Base-by-base conservation (phyloP, 2,888 invertebrate genomes). In the Xestia xanthographa region DNA sequence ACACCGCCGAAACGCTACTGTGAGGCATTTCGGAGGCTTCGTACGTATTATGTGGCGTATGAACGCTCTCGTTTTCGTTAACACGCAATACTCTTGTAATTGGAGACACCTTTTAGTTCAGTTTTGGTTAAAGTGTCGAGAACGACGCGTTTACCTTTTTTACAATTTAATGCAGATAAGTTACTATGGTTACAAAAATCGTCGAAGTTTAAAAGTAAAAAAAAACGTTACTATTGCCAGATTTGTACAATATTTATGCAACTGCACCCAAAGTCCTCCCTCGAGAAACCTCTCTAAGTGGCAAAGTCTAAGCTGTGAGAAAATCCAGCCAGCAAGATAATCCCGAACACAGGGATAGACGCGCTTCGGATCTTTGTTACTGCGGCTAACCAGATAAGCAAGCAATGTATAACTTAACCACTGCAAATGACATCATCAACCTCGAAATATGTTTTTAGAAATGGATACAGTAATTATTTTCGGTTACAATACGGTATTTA, bases 1-100 rank as follows among this genome's bases (percentile, higher is more conserved):
- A 96, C 93, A 95, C 95, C 95, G 90, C 92, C 94, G 90, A 94
- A 95, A 94, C 90, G 95, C 96, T 96, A 96, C 96, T 93, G 95
- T 91, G 89, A 86, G 89, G 95, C 96, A 96, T 94, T 95, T 94
- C 88, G 91, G 93, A 90, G 96, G 96, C 95, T 96, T 96, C 95
- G 83, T 88, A 85, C 95, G 84, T 93, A 92, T 94, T 94, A 93
- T 90, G 91, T 94, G 91, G 92, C 93, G 91, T 89, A 82, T 79
- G 82, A 77, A 79, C 87, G 93, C 93, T 94, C 93, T 94, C 93
- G 91, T 93, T 95, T 95, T 93, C 93, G 93, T 94, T 91, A 91
- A 93, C 95, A 95, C 94, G 94, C 94, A 92, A 92, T 92, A 91
- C 89, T 91, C 90, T 90, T 92, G 94, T 94, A 94, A 95, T 90